Evolutionary conservation across 2,797 vertebrate species (phyloP).

Genomic region (Myotis myotis): DNA sequence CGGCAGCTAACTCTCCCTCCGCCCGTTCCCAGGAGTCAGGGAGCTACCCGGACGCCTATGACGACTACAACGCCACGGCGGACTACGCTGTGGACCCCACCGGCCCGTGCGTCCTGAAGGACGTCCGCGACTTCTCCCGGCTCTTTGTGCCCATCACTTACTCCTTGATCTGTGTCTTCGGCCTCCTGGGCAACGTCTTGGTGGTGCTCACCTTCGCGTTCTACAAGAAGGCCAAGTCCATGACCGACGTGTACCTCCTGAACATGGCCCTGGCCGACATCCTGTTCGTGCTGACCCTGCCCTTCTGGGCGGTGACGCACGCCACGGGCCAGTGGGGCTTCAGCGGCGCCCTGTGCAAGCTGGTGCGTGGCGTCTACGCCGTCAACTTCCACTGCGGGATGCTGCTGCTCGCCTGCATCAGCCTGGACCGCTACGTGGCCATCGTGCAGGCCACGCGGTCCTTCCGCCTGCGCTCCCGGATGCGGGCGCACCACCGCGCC

Average conservation of each 20-base stretch:
- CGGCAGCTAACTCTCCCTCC: fast-evolving
- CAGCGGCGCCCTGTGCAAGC: constrained; percentile 87
- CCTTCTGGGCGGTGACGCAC: constrained; percentile 87
- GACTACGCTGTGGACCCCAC: fast-evolving
- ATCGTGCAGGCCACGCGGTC: constrained; percentile 93
- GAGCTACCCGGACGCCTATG: neutral
- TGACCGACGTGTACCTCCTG: constrained; percentile 93
- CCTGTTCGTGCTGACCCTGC: constrained; percentile 91
- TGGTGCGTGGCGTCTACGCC: constrained; percentile 89
- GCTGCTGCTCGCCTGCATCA: constrained; percentile 91
- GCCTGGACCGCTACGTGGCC: constrained; percentile 92
- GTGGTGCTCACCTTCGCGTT: constrained; percentile 91
- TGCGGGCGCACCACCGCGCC: constrained; percentile 81
- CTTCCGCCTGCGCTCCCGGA: constrained; percentile 86
- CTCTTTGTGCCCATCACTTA: constrained; percentile 81
- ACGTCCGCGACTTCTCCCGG: constrained; percentile 81
- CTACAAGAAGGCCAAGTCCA: constrained; percentile 92
- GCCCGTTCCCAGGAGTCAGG: neutral
- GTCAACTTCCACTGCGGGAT: constrained; percentile 94
- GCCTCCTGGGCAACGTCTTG: constrained; percentile 91
- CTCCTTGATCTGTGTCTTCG: constrained; percentile 88
- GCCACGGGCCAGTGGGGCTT: constrained; percentile 86
- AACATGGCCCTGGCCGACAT: constrained; percentile 94
- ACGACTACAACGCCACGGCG: fast-evolving
- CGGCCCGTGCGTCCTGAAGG: constrained; percentile 65